A percentile compares a stretch with the other conserved stretches of the same genome.
These are phyloP conservation scores for Paguma larvata DNA, from an alignment of 2,797 vertebrate species.

Conservation along the genomic window DNA sequence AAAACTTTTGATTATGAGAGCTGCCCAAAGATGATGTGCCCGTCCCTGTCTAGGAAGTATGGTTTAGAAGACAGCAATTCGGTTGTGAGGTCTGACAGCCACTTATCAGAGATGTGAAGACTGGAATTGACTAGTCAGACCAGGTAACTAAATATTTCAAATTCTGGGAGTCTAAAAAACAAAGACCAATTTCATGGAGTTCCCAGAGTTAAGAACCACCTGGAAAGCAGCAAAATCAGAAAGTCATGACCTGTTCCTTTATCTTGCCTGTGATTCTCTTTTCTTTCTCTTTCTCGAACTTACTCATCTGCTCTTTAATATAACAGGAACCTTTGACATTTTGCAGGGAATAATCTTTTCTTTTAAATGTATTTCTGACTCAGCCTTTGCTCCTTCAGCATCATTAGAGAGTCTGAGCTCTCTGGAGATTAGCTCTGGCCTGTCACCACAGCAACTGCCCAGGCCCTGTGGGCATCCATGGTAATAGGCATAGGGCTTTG, in stretches of 20 bases:
- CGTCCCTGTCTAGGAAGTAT: neutral
- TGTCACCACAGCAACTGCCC: slow-evolving; percentile 82
- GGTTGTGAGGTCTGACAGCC: neutral
- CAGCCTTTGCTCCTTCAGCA: slow-evolving; percentile 74
- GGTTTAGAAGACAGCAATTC: slow-evolving; percentile 43
- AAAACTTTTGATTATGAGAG: slow-evolving; percentile 10
- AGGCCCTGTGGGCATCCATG: slow-evolving; percentile 65
- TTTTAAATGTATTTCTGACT: slow-evolving; percentile 75
- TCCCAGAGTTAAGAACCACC: neutral
- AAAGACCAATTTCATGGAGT: neutral
- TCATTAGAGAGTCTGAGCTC: slow-evolving; percentile 65
- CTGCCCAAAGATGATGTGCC: neutral
- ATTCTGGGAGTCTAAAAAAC: slow-evolving; percentile 36
- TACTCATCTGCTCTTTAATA: slow-evolving; percentile 24
- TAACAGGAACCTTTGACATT: slow-evolving; percentile 72
- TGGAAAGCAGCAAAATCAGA: slow-evolving; percentile 48
- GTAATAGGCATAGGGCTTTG: slow-evolving; percentile 59
- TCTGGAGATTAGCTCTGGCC: slow-evolving; percentile 74
- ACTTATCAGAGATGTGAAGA: neutral
- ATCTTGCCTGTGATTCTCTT: neutral
- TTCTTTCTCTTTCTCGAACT: slow-evolving; percentile 3
- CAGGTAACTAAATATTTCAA: slow-evolving; percentile 13
- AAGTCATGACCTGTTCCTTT: neutral
- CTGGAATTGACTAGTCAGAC: neutral
- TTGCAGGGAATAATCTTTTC: slow-evolving; percentile 65